Evolutionary conservation across 2,797 vertebrate species (phyloP).

Genomic region (Gila robusta): DNA sequence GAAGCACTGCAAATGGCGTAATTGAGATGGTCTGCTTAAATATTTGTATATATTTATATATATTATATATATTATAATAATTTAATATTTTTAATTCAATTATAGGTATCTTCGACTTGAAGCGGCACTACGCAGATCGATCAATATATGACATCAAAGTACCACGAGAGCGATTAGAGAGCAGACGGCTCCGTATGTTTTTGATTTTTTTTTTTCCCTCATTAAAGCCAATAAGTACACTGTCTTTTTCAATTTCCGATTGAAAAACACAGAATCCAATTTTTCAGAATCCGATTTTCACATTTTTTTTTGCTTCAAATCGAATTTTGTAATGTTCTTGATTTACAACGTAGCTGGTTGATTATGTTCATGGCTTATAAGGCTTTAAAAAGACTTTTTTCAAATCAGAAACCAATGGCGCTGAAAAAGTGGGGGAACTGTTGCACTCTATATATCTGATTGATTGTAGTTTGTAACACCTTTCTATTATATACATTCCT

Average conservation of each 20-base stretch:
- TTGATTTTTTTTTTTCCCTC: not conserved
- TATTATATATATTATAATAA: no score
- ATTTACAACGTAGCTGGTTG: not conserved
- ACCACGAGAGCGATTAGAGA: not conserved
- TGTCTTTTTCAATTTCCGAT: not conserved
- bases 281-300: not conserved
- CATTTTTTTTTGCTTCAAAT: not conserved
- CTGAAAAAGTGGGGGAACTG: not conserved
- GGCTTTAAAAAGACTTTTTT: not conserved
- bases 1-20: not conserved
- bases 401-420: not conserved
- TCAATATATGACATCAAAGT: not conserved
- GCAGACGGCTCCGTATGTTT: not conserved
- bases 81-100: not conserved
- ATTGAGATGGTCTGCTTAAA: not conserved
- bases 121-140: rapidly evolving
- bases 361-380: not conserved
- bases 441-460: not conserved
- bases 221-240: not conserved
- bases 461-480: not conserved
- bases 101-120: not conserved
- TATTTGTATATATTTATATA: not conserved
- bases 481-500: not conserved
- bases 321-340: not conserved
- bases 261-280: no score